Evolutionary conservation across 92 coral and sea anemone species (phyloP), one percentile per base, ranked within the genome.

Genomic region (Parazoanthus darwini): DNA sequence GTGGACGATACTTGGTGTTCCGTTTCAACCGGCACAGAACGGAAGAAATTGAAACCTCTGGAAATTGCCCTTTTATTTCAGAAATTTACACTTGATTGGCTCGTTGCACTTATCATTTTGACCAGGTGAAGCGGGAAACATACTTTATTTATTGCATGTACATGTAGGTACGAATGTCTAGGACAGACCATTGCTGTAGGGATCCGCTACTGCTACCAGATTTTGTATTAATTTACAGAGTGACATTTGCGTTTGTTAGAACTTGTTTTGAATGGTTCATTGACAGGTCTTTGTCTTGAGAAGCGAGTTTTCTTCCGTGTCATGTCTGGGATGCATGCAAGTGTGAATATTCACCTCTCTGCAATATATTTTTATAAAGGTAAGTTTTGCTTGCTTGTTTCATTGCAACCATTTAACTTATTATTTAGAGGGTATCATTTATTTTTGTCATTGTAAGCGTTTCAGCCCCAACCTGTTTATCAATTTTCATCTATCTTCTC

Each of bases 291-390:
- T 94, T 97, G 99, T 37, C 92, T 97, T 22, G 99, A 97, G 91
- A 97, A 97, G 91, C 89, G 99, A 85, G 99, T 97, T 25, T 97
- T 97, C 86, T 97, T 93, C 88, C 92, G 99, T 25, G 93, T 90
- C 67, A 95, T 97, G 89, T 97, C 99, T 10, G 99, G 99, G 29
- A 88, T 97, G 78, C 99, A 97, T 87, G 96, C 99, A 46, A 97
- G 99, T 80, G 96, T 97, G n/a, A 97, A 97, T 89, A 97, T 94
- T 37, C 99, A 97, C 77, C 87, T 97, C 77, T 94, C 97, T 29
- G 98, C 99, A 73, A 89, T 92, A 70, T 97, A 91, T 77, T 86
- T 90, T 18, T 95, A 92, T 77, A 93, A 93, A 89, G 99, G 99
- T 95, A 44, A 73, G 92, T 46, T 25, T 48, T 15, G 8, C 63